Base-by-base conservation (phyloP, 2,113 vertebrate genomes). In the Montifringilla adamsi region DNA sequence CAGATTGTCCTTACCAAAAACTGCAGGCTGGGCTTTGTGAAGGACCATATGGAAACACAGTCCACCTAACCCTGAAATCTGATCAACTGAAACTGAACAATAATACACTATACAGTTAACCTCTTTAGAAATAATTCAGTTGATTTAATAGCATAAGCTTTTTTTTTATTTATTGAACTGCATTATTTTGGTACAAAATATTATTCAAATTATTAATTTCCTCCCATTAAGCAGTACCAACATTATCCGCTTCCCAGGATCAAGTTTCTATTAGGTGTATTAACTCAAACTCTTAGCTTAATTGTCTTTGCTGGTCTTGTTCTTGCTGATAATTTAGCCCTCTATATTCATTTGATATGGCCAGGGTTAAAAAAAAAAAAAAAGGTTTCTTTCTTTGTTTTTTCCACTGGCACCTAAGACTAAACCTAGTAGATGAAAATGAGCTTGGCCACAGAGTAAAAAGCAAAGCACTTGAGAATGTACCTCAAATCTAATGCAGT, bases 161-260 rank as follows among this genome's bases (percentile, higher is more conserved):
- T 91, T 91, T 50, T 95, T 95, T 95, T 85, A 46, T 90, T 88
- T 73, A 69, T 55, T 88, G 79, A 90, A 55, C 43, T 14, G 69
- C 50, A 80, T 85, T 90, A 66, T 73, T 93, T 85, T 62, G n/a
- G 67, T 33, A 90, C 30, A 77, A 83, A 93, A 90, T 84, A 88
- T n/a, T 10, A 90, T 77, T 77, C 21, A 88, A 88, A 94, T 94
- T 92, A 88, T 96, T 94, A 59, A 86, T 92, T 90, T 95, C 88
- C 90, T 92, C 79, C 52, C 46, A 92, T 95, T 93, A 93, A 55
- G 46, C 33, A 63, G 7, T 76, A 95, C 66, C 59, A 88, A 63
- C 64, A 47, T 90, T 86, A 86, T 74, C 73, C 1, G 0, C 52
- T 94, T 76, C 64, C 73, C 90, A 88, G 44, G 82, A 85, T 68